Evolutionary conservation across 1,140 invertebrate genomes (phyloP).

Genomic region (Pantala flavescens): DNA sequence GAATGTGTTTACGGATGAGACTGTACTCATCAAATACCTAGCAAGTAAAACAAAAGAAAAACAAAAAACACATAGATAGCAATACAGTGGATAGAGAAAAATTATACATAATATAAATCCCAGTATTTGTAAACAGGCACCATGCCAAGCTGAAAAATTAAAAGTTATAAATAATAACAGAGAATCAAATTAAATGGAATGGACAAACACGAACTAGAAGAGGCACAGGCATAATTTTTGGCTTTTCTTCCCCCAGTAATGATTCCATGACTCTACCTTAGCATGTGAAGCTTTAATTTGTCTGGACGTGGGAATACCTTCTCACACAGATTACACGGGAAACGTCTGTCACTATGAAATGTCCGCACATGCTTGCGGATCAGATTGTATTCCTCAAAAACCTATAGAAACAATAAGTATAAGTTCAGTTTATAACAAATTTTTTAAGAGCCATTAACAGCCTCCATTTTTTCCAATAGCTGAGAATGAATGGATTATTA

Average conservation of each 20-base stretch:
- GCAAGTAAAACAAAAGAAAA: slow-evolving; percentile 14
- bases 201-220: slow-evolving; percentile 16
- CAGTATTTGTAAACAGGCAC: slow-evolving; percentile 12
- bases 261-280: slow-evolving; percentile 27
- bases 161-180: slow-evolving; percentile 14
- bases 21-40: slow-evolving; percentile 50
- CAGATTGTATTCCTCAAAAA: slow-evolving; percentile 40
- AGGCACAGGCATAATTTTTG: slow-evolving; percentile 13
- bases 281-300: slow-evolving; percentile 46
- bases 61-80: slow-evolving; percentile 10
- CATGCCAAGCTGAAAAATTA: slow-evolving; percentile 17
- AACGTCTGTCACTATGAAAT: slow-evolving; percentile 42
- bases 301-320: slow-evolving; percentile 42
- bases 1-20: slow-evolving; percentile 61
- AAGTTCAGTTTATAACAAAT: background rate
- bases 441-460: background rate
- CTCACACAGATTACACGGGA: slow-evolving; percentile 33
- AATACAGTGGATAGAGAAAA: slow-evolving; percentile 11
- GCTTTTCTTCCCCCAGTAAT: background rate
- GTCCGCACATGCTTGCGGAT: slow-evolving; percentile 44
- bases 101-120: slow-evolving; percentile 13
- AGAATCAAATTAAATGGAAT: slow-evolving; percentile 11
- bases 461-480: background rate
- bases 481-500: no score
- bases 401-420: slow-evolving; percentile 22